Evolutionary conservation across 1,140 invertebrate species (phyloP).

Genomic region (Drosophila ananassae): DNA sequence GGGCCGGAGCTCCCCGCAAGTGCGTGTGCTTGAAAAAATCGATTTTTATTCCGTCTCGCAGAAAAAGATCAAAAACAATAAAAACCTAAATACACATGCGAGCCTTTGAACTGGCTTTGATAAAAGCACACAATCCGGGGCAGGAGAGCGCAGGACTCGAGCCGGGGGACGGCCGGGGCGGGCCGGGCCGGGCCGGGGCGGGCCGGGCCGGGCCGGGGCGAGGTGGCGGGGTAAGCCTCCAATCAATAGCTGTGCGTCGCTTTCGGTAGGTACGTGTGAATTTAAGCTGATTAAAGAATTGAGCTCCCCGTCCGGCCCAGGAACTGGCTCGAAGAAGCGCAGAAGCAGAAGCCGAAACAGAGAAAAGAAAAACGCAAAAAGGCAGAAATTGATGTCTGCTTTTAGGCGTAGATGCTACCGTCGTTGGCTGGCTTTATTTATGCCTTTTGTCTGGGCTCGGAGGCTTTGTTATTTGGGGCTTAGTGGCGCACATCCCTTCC

Average conservation of each 20-base stretch:
- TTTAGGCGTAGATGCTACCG: conserved; percentile 67
- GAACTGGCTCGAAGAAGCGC: not conserved
- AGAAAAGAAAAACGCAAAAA: conserved; percentile 47
- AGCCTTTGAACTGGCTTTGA: conserved; percentile 80
- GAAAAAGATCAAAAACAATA: conserved; percentile 80
- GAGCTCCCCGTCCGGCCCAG: conserved; percentile 41
- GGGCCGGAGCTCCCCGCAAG: conserved; percentile 35
- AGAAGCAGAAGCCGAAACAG: not conserved
- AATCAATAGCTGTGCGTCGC: conserved; percentile 82
- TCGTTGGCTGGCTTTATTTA: conserved; percentile 61
- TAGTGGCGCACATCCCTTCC: conserved; percentile 59
- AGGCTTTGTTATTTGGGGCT: conserved; percentile 73
- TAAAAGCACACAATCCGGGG: conserved; percentile 58
- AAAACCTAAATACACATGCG: conserved; percentile 81
- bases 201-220: too few relatives aligned
- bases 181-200: not conserved
- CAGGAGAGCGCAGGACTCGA: conserved; percentile 15
- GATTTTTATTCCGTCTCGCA: conserved; percentile 62
- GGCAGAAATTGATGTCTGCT: conserved; percentile 78
- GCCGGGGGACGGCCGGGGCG: not conserved
- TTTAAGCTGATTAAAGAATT: conserved; percentile 84
- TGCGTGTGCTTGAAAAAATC: conserved; percentile 53
- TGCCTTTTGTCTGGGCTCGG: conserved; percentile 66
- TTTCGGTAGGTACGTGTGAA: conserved; percentile 77
- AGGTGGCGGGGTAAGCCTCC: conserved; percentile 56